Conservation (phyloP, 2,113 vertebrate species). For the Grantiella picta region DNA sequence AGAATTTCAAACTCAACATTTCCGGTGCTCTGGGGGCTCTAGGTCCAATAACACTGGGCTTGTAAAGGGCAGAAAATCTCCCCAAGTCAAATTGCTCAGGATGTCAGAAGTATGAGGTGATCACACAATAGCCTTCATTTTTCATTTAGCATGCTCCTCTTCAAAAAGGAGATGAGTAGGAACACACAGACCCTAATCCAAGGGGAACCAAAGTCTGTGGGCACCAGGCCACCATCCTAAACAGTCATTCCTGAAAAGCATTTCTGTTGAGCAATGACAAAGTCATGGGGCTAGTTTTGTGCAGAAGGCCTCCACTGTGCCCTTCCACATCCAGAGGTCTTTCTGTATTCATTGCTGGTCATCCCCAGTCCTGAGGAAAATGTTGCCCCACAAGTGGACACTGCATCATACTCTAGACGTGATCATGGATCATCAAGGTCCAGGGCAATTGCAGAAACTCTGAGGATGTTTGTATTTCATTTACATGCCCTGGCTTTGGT, state of each 20-base stretch:
- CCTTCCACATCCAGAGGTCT: background rate
- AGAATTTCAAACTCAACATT: background rate
- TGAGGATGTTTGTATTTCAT: background rate
- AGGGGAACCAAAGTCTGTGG: background rate
- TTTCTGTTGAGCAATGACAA: background rate
- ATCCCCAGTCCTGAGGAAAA: background rate
- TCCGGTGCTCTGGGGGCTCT: background rate
- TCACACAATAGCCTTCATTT: background rate
- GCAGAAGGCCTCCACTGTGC: background rate
- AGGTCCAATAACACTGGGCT: background rate
- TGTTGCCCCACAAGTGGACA: background rate
- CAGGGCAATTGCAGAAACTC: background rate
- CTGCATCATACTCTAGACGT: background rate
- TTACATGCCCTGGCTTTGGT: background rate
- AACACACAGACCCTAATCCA: background rate
- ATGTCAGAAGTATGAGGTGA: background rate
- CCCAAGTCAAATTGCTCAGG: rapidly evolving
- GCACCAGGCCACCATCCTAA: background rate
- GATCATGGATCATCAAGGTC: background rate
- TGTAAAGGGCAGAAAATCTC: background rate
- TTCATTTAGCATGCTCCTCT: background rate
- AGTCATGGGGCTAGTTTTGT: background rate
- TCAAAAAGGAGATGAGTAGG: background rate
- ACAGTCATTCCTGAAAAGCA: background rate
- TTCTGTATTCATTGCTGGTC: background rate